Conservation (phyloP, 1,140 invertebrate genomes). For the Lutraria rhynchaena region DNA sequence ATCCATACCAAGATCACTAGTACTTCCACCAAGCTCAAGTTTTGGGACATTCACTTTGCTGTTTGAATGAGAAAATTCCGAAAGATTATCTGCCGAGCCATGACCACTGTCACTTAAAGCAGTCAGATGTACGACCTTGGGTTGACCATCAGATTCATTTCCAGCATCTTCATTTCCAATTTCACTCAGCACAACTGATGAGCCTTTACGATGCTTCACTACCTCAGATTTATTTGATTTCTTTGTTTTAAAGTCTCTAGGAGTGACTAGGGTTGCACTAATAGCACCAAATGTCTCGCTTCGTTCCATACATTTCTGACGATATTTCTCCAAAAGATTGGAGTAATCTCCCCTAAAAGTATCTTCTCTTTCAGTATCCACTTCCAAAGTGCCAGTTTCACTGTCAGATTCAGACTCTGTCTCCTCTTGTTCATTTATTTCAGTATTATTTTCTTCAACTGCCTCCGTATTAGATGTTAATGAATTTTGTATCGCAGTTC, state of each 20-base stretch:
- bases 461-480: not conserved
- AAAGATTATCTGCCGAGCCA: slow-evolving; percentile 51
- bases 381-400: not conserved
- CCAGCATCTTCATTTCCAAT: not conserved
- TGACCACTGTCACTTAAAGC: slow-evolving; percentile 49
- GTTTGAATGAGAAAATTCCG: slow-evolving; percentile 29
- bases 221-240: not conserved
- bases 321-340: slow-evolving; percentile 40
- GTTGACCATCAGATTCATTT: too few species aligned
- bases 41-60: slow-evolving; percentile 38
- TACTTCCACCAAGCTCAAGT: slow-evolving; percentile 41
- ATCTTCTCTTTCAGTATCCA: slow-evolving; percentile 20
- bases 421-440: slow-evolving; percentile 14
- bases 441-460: not conserved
- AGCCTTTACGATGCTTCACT: not conserved
- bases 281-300: slow-evolving; percentile 52
- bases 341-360: slow-evolving; percentile 53
- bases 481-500: slow-evolving; percentile 35
- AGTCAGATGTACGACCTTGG: not conserved
- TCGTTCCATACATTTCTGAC: slow-evolving; percentile 45
- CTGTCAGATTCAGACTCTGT: slow-evolving; percentile 5
- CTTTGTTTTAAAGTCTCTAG: slow-evolving; percentile 12
- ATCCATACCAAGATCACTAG: slow-evolving; percentile 43
- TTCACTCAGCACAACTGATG: not conserved
- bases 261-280: slow-evolving; percentile 36